These are phyloP conservation scores for Hydropotes inermis DNA, from an alignment of 2,113 vertebrate species.

Conservation along the genomic window DNA sequence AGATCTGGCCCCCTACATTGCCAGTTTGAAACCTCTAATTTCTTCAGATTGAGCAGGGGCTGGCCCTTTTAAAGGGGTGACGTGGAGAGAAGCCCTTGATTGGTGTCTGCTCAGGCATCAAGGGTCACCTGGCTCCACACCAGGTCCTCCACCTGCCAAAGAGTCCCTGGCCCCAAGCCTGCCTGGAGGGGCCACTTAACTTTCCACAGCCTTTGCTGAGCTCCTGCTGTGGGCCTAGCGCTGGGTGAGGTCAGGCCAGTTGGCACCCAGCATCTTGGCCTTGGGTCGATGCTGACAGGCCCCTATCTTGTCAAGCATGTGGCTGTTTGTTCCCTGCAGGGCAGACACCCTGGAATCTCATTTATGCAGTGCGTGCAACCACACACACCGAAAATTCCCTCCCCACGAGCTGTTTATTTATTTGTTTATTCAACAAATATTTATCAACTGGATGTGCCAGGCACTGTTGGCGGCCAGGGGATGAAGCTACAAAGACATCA, in stretches of 20 bases:
- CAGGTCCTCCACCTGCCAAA: neutral
- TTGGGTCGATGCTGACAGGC: neutral
- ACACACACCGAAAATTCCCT: neutral
- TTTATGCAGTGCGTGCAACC: neutral
- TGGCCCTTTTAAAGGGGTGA: neutral
- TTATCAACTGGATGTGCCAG: neutral
- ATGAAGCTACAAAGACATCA: neutral
- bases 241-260: neutral
- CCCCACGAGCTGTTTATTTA: neutral
- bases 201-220: neutral
- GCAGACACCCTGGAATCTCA: neutral
- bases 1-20: accelerated
- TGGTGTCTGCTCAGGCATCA: neutral
- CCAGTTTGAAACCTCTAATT: neutral
- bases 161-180: neutral
- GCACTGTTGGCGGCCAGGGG: neutral
- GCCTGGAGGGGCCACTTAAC: too few species aligned
- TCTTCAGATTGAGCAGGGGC: neutral
- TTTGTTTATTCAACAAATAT: neutral
- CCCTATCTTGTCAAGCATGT: neutral
- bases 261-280: neutral
- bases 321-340: neutral
- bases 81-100: neutral
- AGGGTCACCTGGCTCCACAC: neutral
- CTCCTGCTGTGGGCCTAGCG: neutral